Conservation (phyloP, 2,888 invertebrate genomes). For the Rugalucina vietnamica region DNA sequence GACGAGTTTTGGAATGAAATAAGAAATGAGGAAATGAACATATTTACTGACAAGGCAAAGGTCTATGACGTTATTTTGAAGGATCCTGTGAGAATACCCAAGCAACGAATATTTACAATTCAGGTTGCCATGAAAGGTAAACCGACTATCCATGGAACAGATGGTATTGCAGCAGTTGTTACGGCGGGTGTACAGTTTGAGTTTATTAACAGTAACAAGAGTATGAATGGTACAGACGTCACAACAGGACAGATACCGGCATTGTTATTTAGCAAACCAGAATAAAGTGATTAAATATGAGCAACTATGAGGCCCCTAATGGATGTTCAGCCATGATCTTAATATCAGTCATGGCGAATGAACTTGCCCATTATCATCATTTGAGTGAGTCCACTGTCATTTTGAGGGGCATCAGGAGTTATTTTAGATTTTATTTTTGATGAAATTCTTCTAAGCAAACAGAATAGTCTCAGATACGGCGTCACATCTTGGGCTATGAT, state of each 20-base stretch:
- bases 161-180: slow-evolving; percentile 22
- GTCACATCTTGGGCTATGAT: too few relatives aligned
- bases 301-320: too few relatives aligned
- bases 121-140: slow-evolving; percentile 28
- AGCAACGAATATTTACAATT: slow-evolving; percentile 33
- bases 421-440: too few relatives aligned
- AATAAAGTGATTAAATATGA: too few relatives aligned
- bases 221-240: slow-evolving; percentile 56
- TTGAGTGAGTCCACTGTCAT: too few relatives aligned
- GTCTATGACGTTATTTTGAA: slow-evolving; percentile 45
- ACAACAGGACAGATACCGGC: slow-evolving; percentile 57
- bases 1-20: slow-evolving; percentile 34
- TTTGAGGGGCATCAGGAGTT: too few relatives aligned
- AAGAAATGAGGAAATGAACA: slow-evolving; percentile 4
- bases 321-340: too few relatives aligned
- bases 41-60: slow-evolving; percentile 20
- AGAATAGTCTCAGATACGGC: too few relatives aligned
- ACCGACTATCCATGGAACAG: slow-evolving; percentile 40
- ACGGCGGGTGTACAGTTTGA: slow-evolving; percentile 45
- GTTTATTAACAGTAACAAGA: slow-evolving; percentile 54
- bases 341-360: too few relatives aligned
- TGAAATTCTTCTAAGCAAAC: too few relatives aligned
- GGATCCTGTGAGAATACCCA: slow-evolving; percentile 26
- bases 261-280: slow-evolving; percentile 42
- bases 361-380: too few relatives aligned